Base-by-base conservation (phyloP, 2,797 vertebrate species). In the Myripristis jacobus region DNA sequence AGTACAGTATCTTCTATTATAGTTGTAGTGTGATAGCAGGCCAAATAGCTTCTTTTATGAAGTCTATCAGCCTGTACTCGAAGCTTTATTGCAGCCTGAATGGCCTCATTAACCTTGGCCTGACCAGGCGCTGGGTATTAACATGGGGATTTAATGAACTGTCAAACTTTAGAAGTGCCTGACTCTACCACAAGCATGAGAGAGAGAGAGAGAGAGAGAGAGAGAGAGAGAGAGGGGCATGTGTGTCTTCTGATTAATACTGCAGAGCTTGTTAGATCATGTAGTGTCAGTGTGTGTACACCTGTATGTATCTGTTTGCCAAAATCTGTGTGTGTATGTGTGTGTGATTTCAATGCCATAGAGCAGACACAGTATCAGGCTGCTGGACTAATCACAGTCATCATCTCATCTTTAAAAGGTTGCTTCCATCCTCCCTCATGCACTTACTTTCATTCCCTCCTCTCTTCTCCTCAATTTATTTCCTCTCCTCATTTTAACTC, bases 61-160 rank as follows among this genome's bases (percentile, higher is more conserved):
- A 12, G 3, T 50, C 27, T 47, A 61, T 59, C 65, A 68, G 74
- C 69, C 57, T 41, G 69, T 43, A 66, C 73, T 80, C 53, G 47
- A 60, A 70, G 31, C 70, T 83, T 83, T 64, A 82, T 11, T 47
- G 61, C 77, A 60, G 53, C 70, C 12, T 22, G 46, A 77, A 77
- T 18, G 73, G 83, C 75, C 75, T 85, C 79, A 81, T 89, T 85
- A 87, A 87, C 83, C 83, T 80, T 41, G 65, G 70, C 43, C 48
- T 44, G 70, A 59, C 67, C 67, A 55, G 25, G 29, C 34, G 25
- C 75, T 73, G 61, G 0, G 16, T 29, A 64, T 69, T 71, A 83
- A 75, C 77, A 46, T 8, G 24, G 19, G 63, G 22, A 73, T 81
- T 84, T 87, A 87, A 82, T 82, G 69, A 85, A 75, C 43, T 85